Evolutionary conservation across 2,113 vertebrate species (phyloP).

Genomic region (Telmatochromis sp.): DNA sequence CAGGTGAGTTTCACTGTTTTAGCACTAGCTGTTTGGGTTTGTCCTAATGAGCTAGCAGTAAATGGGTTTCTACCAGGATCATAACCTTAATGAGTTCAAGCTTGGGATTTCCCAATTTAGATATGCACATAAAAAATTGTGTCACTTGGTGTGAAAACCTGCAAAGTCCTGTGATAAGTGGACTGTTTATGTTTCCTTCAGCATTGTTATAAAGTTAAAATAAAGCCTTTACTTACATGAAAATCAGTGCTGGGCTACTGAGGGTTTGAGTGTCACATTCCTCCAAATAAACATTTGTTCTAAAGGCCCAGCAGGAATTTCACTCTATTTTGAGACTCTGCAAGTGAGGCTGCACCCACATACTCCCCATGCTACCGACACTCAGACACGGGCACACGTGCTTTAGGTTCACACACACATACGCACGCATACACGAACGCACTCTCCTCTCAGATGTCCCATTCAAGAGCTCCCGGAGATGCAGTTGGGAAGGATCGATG

Average conservation of each 20-base stretch:
- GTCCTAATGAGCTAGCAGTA: constrained; percentile 54
- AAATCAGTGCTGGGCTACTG: background rate
- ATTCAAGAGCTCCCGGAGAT: background rate
- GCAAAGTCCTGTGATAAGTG: constrained; percentile 3
- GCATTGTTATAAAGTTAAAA: background rate
- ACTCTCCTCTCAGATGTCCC: background rate
- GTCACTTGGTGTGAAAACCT: constrained; percentile 15
- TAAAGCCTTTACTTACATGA: background rate
- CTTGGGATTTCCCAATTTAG: constrained; percentile 9
- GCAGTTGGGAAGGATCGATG: constrained; percentile 33
- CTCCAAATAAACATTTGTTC: constrained; percentile 22
- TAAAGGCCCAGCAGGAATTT: background rate
- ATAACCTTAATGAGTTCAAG: constrained; percentile 37
- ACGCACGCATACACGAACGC: background rate
- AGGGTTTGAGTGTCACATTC: background rate
- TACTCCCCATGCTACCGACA: background rate
- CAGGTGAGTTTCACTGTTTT: constrained; percentile 46
- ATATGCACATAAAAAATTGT: constrained; percentile 10
- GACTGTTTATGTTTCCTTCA: background rate
- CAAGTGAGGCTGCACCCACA: background rate
- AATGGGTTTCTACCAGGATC: constrained; percentile 20
- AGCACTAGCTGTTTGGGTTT: constrained; percentile 40
- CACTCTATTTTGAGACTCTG: constrained; percentile 6
- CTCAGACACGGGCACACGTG: background rate
- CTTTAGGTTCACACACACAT: background rate